Evolutionary conservation across 2,888 invertebrate species (phyloP), one percentile per base, ranked within the genome.

Genomic region (Odontomyia ornata): DNA sequence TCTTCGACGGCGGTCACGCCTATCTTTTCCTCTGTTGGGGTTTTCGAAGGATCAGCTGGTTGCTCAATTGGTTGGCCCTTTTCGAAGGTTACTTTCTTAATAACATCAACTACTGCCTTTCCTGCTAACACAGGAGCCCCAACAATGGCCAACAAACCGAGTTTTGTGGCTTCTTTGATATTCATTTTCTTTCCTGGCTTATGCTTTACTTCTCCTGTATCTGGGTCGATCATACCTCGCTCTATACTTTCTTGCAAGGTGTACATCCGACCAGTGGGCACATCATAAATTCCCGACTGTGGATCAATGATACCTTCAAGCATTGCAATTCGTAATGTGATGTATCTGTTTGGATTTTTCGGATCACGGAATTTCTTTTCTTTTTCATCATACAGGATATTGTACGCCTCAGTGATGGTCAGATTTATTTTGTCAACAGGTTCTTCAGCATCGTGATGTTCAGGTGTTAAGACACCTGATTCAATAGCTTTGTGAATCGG

Each of bases 101-200:
- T 89, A 0, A 91, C 89, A 84, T 92, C 91, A 76, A 93, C 89
- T 0, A 92, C 89, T 80, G 91, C 91, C 76, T 92, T 91, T 1
- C 92, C 91, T 4, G 92, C 93, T 4, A 92, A 89, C 72, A 94
- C 86, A 0, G 95, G 95, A 9, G 93, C 91, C 60, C 95, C 95
- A 67, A 91, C 85, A 11, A 95, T 93, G 15, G 90, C 89, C 7
- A 96, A 85, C 15, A 94, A 87, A 15, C 96, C 96, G 81, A 92
- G 88, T 85, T 93, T 93, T 15, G 92, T 91, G 0, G 95, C 95
- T 81, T 94, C 93, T 72, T 90, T 88, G 57, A 95, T 85, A 77
- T 90, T 90, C 60, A 95, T 89, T 82, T 89, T 91, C 65, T 90
- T 89, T 1, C 93, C 93, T 0, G 89, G 87, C 76, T 89, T 89